These are phyloP conservation scores for Odontamblyopus rebecca DNA, from an alignment of 2,797 vertebrate species.

Conservation along the genomic window DNA sequence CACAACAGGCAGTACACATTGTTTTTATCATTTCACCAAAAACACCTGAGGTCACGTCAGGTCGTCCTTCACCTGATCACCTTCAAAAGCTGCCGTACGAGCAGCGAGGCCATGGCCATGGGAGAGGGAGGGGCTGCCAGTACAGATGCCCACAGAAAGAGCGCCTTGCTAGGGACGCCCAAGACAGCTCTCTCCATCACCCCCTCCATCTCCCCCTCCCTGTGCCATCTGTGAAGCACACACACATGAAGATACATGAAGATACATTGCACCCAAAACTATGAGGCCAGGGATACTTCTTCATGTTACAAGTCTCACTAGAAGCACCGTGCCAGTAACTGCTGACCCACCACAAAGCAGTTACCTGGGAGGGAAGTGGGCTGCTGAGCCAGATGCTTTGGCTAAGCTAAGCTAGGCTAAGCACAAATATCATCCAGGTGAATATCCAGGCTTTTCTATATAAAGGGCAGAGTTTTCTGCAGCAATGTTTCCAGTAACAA, in stretches of 20 bases:
- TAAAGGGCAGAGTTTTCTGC: conserved; percentile 48
- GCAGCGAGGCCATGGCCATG: conserved; percentile 34
- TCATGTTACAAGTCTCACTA: conserved; percentile 67
- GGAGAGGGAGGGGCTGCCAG: conserved; percentile 38
- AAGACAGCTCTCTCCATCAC: conserved; percentile 79
- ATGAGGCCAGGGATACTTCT: conserved; percentile 63
- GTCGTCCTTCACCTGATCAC: conserved; percentile 34
- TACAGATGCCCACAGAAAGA: conserved; percentile 79
- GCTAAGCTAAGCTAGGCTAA: conserved; percentile 69
- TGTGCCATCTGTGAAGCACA: conserved; percentile 73
- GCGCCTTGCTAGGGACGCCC: conserved; percentile 74
- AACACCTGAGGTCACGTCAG: conserved; percentile 15
- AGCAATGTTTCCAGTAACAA: conserved; percentile 45
- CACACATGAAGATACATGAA: conserved; percentile 32
- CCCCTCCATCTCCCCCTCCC: conserved; percentile 64
- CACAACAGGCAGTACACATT: background rate
- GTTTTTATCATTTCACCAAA: background rate
- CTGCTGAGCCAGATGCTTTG: conserved; percentile 71
- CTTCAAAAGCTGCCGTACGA: conserved; percentile 52
- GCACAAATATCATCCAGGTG: conserved; percentile 71
- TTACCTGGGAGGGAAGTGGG: conserved; percentile 38
- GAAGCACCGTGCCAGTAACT: conserved; percentile 61
- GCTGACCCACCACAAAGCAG: conserved; percentile 70
- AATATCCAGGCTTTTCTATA: conserved; percentile 55
- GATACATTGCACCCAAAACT: conserved; percentile 53